Conservation (phyloP, 2,888 invertebrate genomes). For the Eledona agricola region DNA sequence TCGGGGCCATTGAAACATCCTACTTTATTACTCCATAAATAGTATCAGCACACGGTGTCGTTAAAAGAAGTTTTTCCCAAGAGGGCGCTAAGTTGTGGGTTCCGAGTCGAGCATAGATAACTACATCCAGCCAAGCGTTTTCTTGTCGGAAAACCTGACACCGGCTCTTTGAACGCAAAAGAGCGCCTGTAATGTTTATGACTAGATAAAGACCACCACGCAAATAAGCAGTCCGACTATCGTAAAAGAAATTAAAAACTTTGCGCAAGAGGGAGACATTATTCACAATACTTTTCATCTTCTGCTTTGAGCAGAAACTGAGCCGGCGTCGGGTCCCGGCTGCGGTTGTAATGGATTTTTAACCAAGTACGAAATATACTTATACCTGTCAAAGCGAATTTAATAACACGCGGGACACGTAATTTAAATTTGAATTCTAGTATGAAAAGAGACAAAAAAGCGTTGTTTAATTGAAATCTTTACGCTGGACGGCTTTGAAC, state of each 20-base stretch:
- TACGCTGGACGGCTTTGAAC: not conserved
- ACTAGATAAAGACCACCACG: constrained; percentile 46
- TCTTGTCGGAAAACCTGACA: constrained; percentile 5
- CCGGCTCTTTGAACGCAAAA: constrained; percentile 10
- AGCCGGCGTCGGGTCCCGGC: constrained; percentile 12
- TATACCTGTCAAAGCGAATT: constrained; percentile 33
- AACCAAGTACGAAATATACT: constrained; percentile 34
- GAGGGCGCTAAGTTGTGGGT: constrained; percentile 50
- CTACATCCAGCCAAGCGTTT: constrained; percentile 37
- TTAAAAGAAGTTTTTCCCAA: constrained; percentile 52
- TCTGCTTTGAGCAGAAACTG: constrained; percentile 21
- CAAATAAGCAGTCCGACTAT: constrained; percentile 47
- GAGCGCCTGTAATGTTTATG: constrained; percentile 46
- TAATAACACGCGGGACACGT: constrained; percentile 22
- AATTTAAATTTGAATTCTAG: constrained; percentile 15
- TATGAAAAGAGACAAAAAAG: constrained; percentile 1
- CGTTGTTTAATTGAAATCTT: constrained; percentile 12
- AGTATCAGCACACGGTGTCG: constrained; percentile 47
- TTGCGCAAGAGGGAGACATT: constrained; percentile 42
- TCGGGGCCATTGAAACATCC: constrained; percentile 41
- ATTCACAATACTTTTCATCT: constrained; percentile 42
- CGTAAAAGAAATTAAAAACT: constrained; percentile 50
- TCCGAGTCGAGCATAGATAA: constrained; percentile 48
- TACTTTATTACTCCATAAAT: constrained; percentile 50
- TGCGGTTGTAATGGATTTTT: constrained; percentile 33